Conservation (phyloP, 2,888 invertebrate genomes). For the Lymantria dispar region DNA sequence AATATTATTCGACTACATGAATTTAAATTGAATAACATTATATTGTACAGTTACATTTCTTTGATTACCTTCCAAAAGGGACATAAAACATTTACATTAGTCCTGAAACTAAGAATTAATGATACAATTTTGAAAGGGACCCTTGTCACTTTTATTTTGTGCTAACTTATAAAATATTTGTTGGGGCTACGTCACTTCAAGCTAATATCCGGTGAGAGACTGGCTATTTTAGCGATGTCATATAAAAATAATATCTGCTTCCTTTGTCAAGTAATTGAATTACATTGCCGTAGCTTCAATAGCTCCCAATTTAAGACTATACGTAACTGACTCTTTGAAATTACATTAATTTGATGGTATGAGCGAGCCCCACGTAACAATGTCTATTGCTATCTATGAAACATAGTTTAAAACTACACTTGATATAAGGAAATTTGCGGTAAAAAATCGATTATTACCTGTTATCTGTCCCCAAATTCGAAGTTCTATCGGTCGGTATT, state of each 20-base stretch:
- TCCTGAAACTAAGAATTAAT: neutral
- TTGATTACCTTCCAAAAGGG: neutral
- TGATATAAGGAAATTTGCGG: too few relatives aligned
- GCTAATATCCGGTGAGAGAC: conserved; percentile 25
- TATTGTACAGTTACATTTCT: too few relatives aligned
- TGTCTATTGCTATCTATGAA: too few relatives aligned
- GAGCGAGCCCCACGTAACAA: too few relatives aligned
- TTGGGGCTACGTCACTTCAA: conserved; percentile 6
- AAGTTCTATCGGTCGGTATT: too few relatives aligned
- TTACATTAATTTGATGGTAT: too few relatives aligned
- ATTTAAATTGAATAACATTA: too few relatives aligned
- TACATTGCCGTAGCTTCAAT: neutral
- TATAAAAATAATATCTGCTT: conserved; percentile 20
- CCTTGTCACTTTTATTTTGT: neutral
- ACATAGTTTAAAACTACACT: too few relatives aligned
- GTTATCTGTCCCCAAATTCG: too few relatives aligned
- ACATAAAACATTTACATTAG: neutral
- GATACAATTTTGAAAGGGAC: neutral
- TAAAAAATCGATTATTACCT: too few relatives aligned
- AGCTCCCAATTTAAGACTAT: neutral
- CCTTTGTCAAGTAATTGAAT: conserved; percentile 9
- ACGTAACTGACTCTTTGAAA: too few relatives aligned
- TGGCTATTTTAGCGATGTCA: conserved; percentile 10
- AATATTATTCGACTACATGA: too few relatives aligned
- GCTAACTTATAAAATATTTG: conserved; percentile 1